Conservation (phyloP, 2,797 vertebrate species). For the Danio albolineatus region DNA sequence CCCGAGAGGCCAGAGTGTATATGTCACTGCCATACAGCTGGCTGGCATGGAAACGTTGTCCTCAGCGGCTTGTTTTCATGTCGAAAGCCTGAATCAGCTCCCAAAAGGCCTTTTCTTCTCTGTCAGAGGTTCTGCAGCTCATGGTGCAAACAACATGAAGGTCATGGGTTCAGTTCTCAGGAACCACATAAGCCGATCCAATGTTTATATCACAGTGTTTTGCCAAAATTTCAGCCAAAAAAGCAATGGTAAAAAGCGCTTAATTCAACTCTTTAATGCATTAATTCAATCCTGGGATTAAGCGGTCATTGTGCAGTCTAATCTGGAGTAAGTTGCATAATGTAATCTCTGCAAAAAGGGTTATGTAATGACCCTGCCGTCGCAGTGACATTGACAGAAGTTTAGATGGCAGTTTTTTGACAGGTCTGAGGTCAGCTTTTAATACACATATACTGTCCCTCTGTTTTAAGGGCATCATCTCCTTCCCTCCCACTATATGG, state of each 20-base stretch:
- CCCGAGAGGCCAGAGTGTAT: conserved; percentile 48
- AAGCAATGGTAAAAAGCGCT: not conserved
- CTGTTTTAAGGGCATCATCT: not conserved
- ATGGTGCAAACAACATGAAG: not conserved
- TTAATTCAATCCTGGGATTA: conserved; percentile 66
- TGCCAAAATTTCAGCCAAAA: not conserved
- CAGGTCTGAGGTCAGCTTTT: conserved; percentile 13
- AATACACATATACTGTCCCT: not conserved
- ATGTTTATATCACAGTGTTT: not conserved
- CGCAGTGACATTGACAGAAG: not conserved
- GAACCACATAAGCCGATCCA: not conserved
- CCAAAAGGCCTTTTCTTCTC: not conserved
- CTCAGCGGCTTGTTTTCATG: not conserved
- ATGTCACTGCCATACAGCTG: conserved; percentile 21
- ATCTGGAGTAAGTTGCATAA: conserved; percentile 72
- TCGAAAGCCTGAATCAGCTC: not conserved
- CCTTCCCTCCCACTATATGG: not conserved
- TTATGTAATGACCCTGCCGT: conserved; percentile 30
- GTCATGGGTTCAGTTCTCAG: not conserved
- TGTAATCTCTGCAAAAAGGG: conserved; percentile 50
- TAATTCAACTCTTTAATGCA: not conserved
- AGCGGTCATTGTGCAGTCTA: conserved; percentile 55
- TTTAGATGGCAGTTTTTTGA: conserved; percentile 12
- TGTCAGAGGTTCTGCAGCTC: not conserved
- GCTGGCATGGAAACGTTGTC: conserved; percentile 19